phyloP scores from a whole-genome alignment of 2,888 invertebrate genomes.

The Rhagonycha fulva region DNA sequence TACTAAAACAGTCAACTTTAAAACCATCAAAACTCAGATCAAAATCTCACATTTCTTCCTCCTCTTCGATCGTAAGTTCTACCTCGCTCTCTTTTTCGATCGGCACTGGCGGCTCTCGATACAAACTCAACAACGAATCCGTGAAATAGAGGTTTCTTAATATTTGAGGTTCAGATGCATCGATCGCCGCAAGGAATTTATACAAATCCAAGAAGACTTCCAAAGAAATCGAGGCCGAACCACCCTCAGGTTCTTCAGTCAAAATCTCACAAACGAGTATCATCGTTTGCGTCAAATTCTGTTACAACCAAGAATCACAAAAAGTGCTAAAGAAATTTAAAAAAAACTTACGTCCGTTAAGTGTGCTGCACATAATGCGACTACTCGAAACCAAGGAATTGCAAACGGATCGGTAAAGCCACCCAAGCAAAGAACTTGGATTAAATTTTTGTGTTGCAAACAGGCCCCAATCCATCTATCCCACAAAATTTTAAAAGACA shows the following conservation, averaged over 20 bases:
- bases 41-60: slow-evolving; percentile 16
- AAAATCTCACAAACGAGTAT: slow-evolving; percentile 78
- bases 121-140: slow-evolving; percentile 47
- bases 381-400: slow-evolving; percentile 74
- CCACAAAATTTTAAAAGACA: slow-evolving; percentile 52
- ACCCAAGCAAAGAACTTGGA: slow-evolving; percentile 71
- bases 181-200: slow-evolving; percentile 61
- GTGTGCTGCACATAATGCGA: slow-evolving; percentile 73
- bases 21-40: neutral
- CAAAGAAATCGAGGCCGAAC: slow-evolving; percentile 73
- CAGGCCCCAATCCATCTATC: slow-evolving; percentile 70
- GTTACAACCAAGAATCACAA: slow-evolving; percentile 33
- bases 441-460: slow-evolving; percentile 65
- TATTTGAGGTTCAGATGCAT: slow-evolving; percentile 56
- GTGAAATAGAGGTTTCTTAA: slow-evolving; percentile 48
- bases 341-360: slow-evolving; percentile 62
- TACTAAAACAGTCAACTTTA: slow-evolving; percentile 1
- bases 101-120: slow-evolving; percentile 12
- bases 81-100: slow-evolving; percentile 14
- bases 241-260: slow-evolving; percentile 84
- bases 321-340: no score
- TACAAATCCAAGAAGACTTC: slow-evolving; percentile 66
- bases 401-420: slow-evolving; percentile 65
- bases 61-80: slow-evolving; percentile 16
- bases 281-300: slow-evolving; percentile 80